These are phyloP conservation scores for Cololabis saira DNA, from an alignment of 2,113 vertebrate genomes.

Conservation along the genomic window DNA sequence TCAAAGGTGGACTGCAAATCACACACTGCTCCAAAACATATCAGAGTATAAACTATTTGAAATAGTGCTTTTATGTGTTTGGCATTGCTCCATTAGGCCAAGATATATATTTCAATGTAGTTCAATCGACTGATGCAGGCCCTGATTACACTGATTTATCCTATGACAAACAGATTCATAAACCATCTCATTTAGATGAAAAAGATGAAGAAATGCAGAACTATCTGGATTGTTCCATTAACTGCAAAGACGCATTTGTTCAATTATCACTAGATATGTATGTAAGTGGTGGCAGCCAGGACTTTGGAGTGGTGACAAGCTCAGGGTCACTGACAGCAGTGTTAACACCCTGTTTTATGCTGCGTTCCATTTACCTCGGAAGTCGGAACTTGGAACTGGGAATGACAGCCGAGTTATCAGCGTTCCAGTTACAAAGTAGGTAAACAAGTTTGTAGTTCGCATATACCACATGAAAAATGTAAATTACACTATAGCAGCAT, in stretches of 20 bases:
- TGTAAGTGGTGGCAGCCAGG: slow-evolving; percentile 9
- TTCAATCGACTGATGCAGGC: no score
- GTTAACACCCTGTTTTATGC: slow-evolving; percentile 53
- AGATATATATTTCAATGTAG: no score
- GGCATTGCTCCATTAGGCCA: no score
- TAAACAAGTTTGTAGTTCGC: no score
- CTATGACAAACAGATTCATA: no score
- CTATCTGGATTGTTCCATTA: not conserved
- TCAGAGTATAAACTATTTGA: not conserved
- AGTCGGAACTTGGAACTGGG: no score
- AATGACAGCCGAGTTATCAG: no score
- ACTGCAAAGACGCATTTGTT: not conserved
- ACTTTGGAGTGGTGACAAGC: slow-evolving; percentile 9
- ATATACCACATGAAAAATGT: no score
- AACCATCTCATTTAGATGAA: not conserved
- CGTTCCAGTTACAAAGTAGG: no score
- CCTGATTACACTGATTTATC: no score
- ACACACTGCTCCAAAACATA: not conserved
- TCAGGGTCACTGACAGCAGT: slow-evolving; percentile 53
- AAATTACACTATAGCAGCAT: no score
- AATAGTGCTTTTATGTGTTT: not conserved
- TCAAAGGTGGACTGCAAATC: not conserved
- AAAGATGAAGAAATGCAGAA: not conserved
- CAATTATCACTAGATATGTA: slow-evolving; percentile 16
- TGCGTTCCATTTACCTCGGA: no score